Base-by-base conservation (phyloP, 2,888 invertebrate genomes). In the Acanthacorydalis orientalis region DNA sequence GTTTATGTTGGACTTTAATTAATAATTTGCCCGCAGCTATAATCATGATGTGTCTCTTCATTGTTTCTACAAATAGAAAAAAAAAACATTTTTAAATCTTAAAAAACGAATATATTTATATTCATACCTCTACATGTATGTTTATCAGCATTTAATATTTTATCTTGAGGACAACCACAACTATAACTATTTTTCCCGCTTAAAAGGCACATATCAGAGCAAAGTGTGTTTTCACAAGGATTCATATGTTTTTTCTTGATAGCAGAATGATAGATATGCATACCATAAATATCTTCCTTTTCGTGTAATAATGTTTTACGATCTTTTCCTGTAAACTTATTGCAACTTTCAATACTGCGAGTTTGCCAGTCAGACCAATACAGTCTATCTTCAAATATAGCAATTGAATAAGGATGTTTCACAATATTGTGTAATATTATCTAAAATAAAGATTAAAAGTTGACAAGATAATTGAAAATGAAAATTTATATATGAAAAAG, bases 361-460 rank as follows among this genome's bases (percentile, higher is more conserved):
- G 81, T 78, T 1, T 72, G 69, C 86, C 86, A 88, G 61, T 96
- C 92, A 40, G 87, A 87, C 90, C 91, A 96, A 65, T 80, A 96
- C 1, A 96, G 62, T 1, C 73, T 74, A 63, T 90, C 83, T 65
- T 92, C 92, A 61, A 92, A 93, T 1, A 95, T 78, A 0, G 85
- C 76, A 51, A 95, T 68, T 1, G 87, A 78, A 64, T 83, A 89
- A 0, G 93, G 92, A 62, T 86, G 84, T 53, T 79, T 78, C 12
- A 83, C 73, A 0, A 77, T 68, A n/a, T 73, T 76, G 55, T 74
- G 64, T 1, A 75, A 59, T 16, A 77, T 59, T 1, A 68, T 56
- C 59, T 63, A 41, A 10, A 55, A 53, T 42, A 46, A 43, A 47
- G 43, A 48, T 43, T 15, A 43, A 50, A 42, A 12, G 44, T 38